Percentiles rank a stretch among this genome's conserved stretches.
Conservation (phyloP, 2,888 invertebrate species). For the Choreutis nemorana region DNA sequence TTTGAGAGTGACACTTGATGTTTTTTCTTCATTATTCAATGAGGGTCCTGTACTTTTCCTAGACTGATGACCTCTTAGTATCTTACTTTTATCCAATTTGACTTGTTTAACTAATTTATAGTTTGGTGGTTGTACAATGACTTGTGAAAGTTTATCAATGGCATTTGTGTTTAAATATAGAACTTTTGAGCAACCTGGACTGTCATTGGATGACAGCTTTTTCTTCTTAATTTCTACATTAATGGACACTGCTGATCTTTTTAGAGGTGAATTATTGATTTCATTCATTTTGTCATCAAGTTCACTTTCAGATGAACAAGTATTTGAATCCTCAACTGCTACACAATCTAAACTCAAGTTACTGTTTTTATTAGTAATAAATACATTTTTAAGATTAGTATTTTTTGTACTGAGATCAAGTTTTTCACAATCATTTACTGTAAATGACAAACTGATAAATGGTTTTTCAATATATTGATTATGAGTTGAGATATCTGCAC, state of each 20-base stretch:
- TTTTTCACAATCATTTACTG: conserved; percentile 26
- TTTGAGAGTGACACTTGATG: conserved; percentile 22
- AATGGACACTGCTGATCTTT: conserved; percentile 33
- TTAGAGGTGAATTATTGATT: conserved; percentile 17
- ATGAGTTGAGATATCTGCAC: too few species aligned
- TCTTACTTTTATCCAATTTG: conserved; percentile 26
- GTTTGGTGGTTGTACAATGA: conserved; percentile 58
- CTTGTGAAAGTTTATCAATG: conserved; percentile 49
- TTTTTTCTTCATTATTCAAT: conserved; percentile 26
- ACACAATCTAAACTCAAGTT: conserved; percentile 32
- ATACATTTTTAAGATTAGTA: conserved; percentile 28
- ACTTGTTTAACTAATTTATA: conserved; percentile 50
- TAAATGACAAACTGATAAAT: conserved; percentile 29
- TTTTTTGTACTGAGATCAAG: conserved; percentile 33
- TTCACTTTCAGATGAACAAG: conserved; percentile 24
- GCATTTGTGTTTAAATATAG: conserved; percentile 58
- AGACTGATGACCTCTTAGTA: background rate
- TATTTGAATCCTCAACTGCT: conserved; percentile 24
- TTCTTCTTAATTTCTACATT: conserved; percentile 53
- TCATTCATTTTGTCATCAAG: conserved; percentile 26
- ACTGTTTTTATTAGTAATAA: conserved; percentile 21
- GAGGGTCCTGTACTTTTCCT: background rate
- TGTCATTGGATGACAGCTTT: conserved; percentile 26
- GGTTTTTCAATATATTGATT: conserved; percentile 20
- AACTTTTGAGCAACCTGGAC: conserved; percentile 40